phyloP scores from a whole-genome alignment of 2,888 invertebrate species.

The Caenorhabditis uteleia region DNA sequence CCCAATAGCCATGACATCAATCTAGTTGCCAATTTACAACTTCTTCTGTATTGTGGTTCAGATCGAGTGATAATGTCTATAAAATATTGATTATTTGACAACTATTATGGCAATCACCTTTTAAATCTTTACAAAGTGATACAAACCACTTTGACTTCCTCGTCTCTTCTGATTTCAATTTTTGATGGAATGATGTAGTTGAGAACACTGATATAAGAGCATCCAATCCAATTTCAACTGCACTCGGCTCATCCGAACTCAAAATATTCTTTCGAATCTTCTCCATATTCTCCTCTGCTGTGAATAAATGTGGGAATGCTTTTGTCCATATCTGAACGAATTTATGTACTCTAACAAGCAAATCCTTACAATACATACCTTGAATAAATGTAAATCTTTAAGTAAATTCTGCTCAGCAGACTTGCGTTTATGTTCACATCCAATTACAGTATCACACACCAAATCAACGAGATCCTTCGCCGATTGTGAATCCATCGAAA shows the following conservation, averaged over 20 bases:
- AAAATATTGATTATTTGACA: neutral
- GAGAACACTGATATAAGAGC: slow-evolving; percentile 11
- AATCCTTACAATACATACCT: neutral
- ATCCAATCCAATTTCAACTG: slow-evolving; percentile 12
- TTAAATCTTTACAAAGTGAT: slow-evolving; percentile 7
- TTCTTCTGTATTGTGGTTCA: slow-evolving; percentile 10
- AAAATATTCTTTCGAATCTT: slow-evolving; percentile 15
- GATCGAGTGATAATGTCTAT: slow-evolving; percentile 12
- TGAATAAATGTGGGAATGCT: slow-evolving; percentile 28
- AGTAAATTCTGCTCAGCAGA: slow-evolving; percentile 5
- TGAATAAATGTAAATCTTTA: slow-evolving; percentile 15
- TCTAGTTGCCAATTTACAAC: slow-evolving; percentile 22
- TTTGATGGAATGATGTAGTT: slow-evolving; percentile 6
- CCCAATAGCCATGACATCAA: slow-evolving; percentile 7
- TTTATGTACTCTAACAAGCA: neutral
- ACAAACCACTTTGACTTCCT: slow-evolving; percentile 18
- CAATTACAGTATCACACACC: slow-evolving; percentile 11
- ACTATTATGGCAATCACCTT: slow-evolving; percentile 5
- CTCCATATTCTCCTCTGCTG: slow-evolving; percentile 11
- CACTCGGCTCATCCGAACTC: slow-evolving; percentile 11
- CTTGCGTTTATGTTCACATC: slow-evolving; percentile 6
- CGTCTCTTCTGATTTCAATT: slow-evolving; percentile 3
- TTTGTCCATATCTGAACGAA: slow-evolving; percentile 19
- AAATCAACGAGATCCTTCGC: slow-evolving; percentile 14
- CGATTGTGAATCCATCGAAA: slow-evolving; percentile 15